Base-by-base conservation (phyloP, 2,797 vertebrate genomes). In the Crocodylus rhombifer region DNA sequence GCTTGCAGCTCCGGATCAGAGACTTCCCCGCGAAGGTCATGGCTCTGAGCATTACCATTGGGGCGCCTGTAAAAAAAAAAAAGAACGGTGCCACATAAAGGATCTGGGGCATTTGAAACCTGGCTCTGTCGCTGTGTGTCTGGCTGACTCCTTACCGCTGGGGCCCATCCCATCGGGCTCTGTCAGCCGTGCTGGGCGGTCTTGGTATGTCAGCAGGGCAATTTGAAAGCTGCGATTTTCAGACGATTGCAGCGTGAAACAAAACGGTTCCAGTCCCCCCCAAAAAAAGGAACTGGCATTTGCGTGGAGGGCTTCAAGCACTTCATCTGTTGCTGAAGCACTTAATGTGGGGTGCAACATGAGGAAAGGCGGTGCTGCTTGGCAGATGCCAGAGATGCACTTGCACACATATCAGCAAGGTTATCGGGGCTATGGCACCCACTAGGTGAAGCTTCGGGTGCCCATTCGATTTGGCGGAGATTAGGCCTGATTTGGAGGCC, bases 81-180 rank as follows among this genome's bases (percentile, higher is more conserved):
- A 26, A 69, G 83, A 64, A 5, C 1, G 82, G 87, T 67, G 73
- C 5, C 87, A 10, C 13, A 13, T 5, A 64, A 60, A 36, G 62
- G 2, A 64, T 16, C 3, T 7, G 71, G 0, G 5, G 18, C 23
- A 26, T 1, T 13, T 30, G 81, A 91, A 9, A 15, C 3, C 78
- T 1, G 75, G n/a, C 26, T 85, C 80, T 58, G 30, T 5, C 89
- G 3, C 74, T 36, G 80, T 11, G 62, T 58, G 62, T 58, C 85
- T 6, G 7, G 4, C 11, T 3, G 64, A 4, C 88, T 64, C 5
- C 1, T 71, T 84, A 33, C 74, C 0, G 1, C 79, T 33, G 58
- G 0, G 1, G 13, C 0, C 0, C 1, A 4, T 13, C 21, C 14
- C 69, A 3, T 15, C 13, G 1, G 33, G 2, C 76, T 2, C 57